Evolutionary conservation across 1,140 invertebrate genomes (phyloP).

Genomic region (Trichonephila clavipes): DNA sequence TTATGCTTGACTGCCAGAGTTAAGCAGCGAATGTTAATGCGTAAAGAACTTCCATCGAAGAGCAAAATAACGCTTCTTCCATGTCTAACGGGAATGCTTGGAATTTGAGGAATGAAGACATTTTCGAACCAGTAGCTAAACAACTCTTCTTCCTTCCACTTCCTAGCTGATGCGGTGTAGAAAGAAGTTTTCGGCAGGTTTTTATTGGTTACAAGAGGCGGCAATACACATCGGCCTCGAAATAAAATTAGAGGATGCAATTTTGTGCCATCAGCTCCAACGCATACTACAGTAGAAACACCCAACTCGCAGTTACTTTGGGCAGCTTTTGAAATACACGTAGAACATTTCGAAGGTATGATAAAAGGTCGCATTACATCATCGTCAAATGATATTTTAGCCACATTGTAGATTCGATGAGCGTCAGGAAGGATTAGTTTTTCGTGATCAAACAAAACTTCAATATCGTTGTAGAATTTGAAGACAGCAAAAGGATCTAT

Average conservation of each 20-base stretch:
- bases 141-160: background rate
- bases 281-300: background rate
- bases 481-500: background rate
- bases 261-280: conserved; percentile 15
- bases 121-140: conserved; percentile 29
- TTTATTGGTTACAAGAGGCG: background rate
- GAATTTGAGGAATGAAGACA: conserved; percentile 17
- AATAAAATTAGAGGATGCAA: conserved; percentile 23
- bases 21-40: background rate
- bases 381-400: background rate
- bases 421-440: background rate
- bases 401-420: background rate
- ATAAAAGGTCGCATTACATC: background rate
- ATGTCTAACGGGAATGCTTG: background rate
- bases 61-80: conserved; percentile 8
- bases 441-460: background rate
- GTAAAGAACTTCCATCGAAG: background rate
- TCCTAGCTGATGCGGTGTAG: background rate
- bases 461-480: background rate
- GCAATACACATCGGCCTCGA: background rate
- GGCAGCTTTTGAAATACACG: background rate
- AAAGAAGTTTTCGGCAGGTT: background rate
- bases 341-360: background rate
- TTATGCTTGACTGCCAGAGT: background rate
- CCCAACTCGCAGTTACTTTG: background rate